Base-by-base conservation (phyloP, 30 jellyfish, hydroid and myxozoan species). In the Aurelia aurita complex sp. Pacific region DNA sequence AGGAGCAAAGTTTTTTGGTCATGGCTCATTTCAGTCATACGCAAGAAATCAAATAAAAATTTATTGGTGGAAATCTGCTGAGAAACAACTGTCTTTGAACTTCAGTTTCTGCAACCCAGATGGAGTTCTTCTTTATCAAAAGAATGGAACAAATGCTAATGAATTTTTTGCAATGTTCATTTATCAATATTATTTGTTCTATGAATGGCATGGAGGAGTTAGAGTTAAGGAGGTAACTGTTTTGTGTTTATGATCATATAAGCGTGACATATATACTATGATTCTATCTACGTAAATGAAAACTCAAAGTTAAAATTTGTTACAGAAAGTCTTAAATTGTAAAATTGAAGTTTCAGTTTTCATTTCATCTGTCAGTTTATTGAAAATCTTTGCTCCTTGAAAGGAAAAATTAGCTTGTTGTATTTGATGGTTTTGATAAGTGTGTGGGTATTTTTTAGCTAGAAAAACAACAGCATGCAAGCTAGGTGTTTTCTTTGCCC, bases 51-150 rank as follows among this genome's bases (percentile, higher is more conserved):
- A 57, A 10, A 55, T 63, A 7, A 81, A 79, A 73, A 62, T 36
- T 9, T 3, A 67, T 40, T 84, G 93, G 93, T 67, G 84, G 87
- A 14, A 19, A 61, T 43, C 71, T 57, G 87, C 93, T 8, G 87
- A 84, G 18, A 84, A 68, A 2, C 38, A 35, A 42, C 60, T 84
- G 2, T 52, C 81, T 18, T 15, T 84, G 42, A 77, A 74, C 76
- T 84, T 84, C 70, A 84, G 93, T 69, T 67, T 84, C 67, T 84
- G 93, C 76, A 84, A 84, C 66, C 73, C 77, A 64, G 76, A 84
- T 84, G 93, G 93, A 5, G 76, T 84, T 62, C 64, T 84, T 55
- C 76, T 84, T 2, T 84, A 72, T 65, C 93, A 84, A 64, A 73
- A 42, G 43, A 84, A 84, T 38, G 59, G 32, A 10, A 42, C 93